Conservation (phyloP, 2,797 vertebrate species). For the Phrynocephalus vlangalii region DNA sequence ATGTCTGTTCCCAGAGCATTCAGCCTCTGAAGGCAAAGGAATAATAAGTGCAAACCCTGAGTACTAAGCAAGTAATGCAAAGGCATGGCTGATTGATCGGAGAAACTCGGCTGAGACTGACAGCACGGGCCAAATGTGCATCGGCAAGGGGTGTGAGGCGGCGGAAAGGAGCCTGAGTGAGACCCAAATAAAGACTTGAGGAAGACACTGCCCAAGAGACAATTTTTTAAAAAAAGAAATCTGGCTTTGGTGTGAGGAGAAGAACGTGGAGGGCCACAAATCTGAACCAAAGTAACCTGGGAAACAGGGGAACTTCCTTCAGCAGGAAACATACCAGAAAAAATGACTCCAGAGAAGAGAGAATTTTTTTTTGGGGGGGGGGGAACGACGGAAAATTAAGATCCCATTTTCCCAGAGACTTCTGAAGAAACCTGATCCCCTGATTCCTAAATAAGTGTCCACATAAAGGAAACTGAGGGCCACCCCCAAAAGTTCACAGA, state of each 20-base stretch:
- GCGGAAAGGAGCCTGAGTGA: neutral
- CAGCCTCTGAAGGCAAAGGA: conserved; percentile 10
- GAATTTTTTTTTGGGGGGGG: no score
- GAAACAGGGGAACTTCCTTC: neutral
- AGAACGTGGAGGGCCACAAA: neutral
- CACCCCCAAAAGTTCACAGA: neutral
- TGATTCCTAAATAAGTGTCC: neutral
- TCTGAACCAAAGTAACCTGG: neutral
- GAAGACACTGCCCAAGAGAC: neutral
- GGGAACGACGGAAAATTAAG: neutral
- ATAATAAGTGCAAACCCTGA: conserved; percentile 33
- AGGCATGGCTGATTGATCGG: neutral
- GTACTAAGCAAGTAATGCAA: conserved; percentile 25
- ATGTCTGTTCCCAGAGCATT: neutral
- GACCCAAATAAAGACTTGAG: conserved; percentile 8
- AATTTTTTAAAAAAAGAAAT: neutral
- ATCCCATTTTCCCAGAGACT: neutral
- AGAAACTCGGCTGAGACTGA: conserved; percentile 19
- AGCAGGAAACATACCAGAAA: neutral
- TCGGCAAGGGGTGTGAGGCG: no score
- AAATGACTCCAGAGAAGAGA: neutral
- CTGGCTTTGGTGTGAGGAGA: conserved; percentile 12
- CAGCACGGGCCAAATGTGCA: neutral
- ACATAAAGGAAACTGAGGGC: neutral
- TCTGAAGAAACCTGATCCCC: neutral